These are phyloP conservation scores for Ethmia dodecea DNA, from an alignment of 2,888 invertebrate genomes.

Conservation along the genomic window DNA sequence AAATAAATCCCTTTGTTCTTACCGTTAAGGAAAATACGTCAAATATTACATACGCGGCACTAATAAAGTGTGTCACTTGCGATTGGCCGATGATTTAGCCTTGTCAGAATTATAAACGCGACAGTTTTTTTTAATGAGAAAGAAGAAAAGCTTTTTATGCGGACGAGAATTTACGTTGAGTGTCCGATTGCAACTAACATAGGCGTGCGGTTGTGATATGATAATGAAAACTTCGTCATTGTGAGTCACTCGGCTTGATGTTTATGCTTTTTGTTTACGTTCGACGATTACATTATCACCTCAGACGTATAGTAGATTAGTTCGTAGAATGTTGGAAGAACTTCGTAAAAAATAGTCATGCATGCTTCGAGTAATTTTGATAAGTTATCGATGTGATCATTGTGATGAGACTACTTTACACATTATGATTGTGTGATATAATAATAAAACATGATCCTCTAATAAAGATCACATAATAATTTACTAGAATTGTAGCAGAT, in stretches of 20 bases:
- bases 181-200: slow-evolving; percentile 63
- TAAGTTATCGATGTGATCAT: slow-evolving; percentile 35
- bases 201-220: slow-evolving; percentile 62
- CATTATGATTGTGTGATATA: too few relatives aligned
- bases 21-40: slow-evolving; percentile 57
- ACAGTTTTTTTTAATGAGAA: slow-evolving; percentile 3
- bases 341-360: slow-evolving; percentile 42
- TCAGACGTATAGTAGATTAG: slow-evolving; percentile 33
- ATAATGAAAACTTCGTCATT: slow-evolving; percentile 72
- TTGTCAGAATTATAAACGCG: slow-evolving; percentile 26
- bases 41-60: slow-evolving; percentile 39
- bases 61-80: slow-evolving; percentile 44
- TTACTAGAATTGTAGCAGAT: too few relatives aligned
- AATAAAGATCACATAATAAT: too few relatives aligned
- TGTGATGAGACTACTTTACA: too few relatives aligned
- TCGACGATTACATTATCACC: slow-evolving; percentile 40
- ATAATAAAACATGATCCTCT: too few relatives aligned
- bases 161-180: slow-evolving; percentile 51
- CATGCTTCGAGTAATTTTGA: slow-evolving; percentile 36
- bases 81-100: slow-evolving; percentile 42
- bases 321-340: slow-evolving; percentile 46
- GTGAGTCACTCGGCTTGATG: slow-evolving; percentile 70
- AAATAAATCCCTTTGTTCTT: slow-evolving; percentile 67
- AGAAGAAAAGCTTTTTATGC: slow-evolving; percentile 30
- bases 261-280: slow-evolving; percentile 71